Evolutionary conservation across 2,888 invertebrate genomes (phyloP), one percentile per base, ranked within the genome.

Genomic region (Erynnis tages): DNA sequence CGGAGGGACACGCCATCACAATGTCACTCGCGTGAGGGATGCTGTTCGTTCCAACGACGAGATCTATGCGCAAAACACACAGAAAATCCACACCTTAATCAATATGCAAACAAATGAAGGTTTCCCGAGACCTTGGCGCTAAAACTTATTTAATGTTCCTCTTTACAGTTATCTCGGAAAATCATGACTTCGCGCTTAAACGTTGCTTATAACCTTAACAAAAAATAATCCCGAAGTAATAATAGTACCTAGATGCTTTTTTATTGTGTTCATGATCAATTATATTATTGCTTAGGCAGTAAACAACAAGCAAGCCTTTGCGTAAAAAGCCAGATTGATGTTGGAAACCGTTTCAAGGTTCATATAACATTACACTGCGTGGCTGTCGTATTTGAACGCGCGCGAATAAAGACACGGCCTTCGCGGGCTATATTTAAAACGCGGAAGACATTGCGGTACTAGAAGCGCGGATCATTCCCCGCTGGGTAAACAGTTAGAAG

Each of bases 361-460:
- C 71, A 65, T 66, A 62, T 65, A 72, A 67, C 68, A 67, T 67
- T 68, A 67, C 66, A 69, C 54, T 59, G 62, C 60, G 59, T 57
- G 53, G 60, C 58, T 56, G 61, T 58, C 60, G 56, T 61, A 58
- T 65, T 67, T 62, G 59, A 62, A 65, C 62, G 73, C 72, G 68
- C 57, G 61, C 75, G 70, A 79, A 80, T 81, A 79, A 79, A 76
- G 73, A 66, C 64, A 57, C 75, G 88, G 79, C 88, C 88, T 88
- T 89, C 87, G 68, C 66, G 71, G 68, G 77, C 86, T 89, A 88
- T 83, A 83, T 88, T 81, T 86, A 81, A 71, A 83, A 87, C 82
- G 74, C 88, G 88, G 88, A 89, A 89, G 87, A 74, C 80, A 75
- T 73, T 72, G 76, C 76, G 69, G 73, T 69, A 74, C 72, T 63